Conservation (phyloP, 2,797 vertebrate genomes). For the Gallirallus australis region DNA sequence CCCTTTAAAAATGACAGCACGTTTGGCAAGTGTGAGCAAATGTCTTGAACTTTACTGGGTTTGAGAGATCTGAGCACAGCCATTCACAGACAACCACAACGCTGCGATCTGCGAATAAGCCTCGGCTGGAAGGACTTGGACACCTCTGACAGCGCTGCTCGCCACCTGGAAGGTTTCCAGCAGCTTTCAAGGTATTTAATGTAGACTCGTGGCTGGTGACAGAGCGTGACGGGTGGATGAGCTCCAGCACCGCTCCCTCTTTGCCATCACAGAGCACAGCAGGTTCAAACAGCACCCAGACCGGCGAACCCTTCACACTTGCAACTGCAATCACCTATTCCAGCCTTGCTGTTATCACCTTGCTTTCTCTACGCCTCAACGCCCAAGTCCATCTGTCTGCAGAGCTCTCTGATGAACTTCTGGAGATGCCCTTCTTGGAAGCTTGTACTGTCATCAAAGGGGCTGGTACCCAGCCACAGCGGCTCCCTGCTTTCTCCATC, state of each 20-base stretch:
- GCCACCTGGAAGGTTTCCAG: constrained; percentile 21
- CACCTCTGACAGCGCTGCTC: not conserved
- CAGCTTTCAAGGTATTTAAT: constrained; percentile 53
- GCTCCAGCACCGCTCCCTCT: constrained; percentile 42
- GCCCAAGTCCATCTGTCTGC: constrained; percentile 35
- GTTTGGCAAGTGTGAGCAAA: constrained; percentile 79
- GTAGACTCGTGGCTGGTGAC: constrained; percentile 72
- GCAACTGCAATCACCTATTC: not conserved
- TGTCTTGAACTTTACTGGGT: constrained; percentile 67
- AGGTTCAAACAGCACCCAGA: constrained; percentile 44
- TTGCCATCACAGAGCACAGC: not conserved
- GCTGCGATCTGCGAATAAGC: constrained; percentile 70
- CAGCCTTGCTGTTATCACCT: not conserved
- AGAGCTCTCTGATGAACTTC: constrained; percentile 9
- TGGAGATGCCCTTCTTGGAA: constrained; percentile 42
- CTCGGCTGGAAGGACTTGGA: constrained; percentile 46
- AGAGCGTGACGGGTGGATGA: constrained; percentile 6
- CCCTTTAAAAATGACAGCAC: constrained; percentile 76
- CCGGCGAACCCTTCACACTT: not conserved
- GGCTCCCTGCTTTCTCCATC: constrained; percentile 16
- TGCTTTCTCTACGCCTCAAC: not conserved
- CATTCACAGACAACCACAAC: constrained; percentile 61
- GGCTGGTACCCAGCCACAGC: constrained; percentile 25
- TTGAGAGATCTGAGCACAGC: constrained; percentile 61
- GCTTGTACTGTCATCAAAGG: constrained; percentile 46